Evolutionary conservation across 2,797 vertebrate genomes (phyloP).

Genomic region (Momotus momota): DNA sequence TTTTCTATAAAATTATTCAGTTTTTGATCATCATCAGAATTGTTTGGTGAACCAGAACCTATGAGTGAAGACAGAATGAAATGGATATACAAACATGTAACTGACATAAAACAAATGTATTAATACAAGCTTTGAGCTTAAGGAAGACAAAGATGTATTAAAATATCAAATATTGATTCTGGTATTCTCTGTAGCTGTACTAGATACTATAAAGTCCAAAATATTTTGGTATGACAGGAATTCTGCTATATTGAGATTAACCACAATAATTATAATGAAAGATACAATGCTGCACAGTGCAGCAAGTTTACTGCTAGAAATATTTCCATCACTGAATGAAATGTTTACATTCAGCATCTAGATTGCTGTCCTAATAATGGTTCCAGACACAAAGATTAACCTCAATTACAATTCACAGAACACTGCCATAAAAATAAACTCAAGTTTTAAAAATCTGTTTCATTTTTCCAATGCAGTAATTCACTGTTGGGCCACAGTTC

Average conservation of each 20-base stretch:
- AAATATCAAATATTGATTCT: background rate
- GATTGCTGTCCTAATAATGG: background rate
- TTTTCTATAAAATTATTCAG: constrained; percentile 93
- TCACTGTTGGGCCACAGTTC: background rate
- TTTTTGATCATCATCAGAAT: constrained; percentile 95
- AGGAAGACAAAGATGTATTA: background rate
- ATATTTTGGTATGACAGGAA: background rate
- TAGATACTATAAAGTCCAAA: background rate
- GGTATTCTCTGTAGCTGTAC: background rate
- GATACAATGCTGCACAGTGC: background rate
- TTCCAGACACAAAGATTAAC: background rate
- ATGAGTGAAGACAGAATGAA: constrained; percentile 79
- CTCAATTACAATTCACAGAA: background rate
- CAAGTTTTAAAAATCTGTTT: background rate
- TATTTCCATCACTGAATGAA: background rate
- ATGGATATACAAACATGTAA: constrained; percentile 48
- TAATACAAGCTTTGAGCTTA: background rate
- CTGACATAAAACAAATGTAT: background rate
- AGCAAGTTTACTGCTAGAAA: background rate
- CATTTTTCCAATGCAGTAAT: background rate
- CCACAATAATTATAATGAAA: background rate
- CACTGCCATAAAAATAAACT: background rate
- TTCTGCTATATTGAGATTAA: background rate
- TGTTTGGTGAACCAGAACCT: constrained; percentile 92
- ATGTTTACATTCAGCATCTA: background rate